Conservation (phyloP, 2,888 invertebrate species). For the Phyllotreta striolata region DNA sequence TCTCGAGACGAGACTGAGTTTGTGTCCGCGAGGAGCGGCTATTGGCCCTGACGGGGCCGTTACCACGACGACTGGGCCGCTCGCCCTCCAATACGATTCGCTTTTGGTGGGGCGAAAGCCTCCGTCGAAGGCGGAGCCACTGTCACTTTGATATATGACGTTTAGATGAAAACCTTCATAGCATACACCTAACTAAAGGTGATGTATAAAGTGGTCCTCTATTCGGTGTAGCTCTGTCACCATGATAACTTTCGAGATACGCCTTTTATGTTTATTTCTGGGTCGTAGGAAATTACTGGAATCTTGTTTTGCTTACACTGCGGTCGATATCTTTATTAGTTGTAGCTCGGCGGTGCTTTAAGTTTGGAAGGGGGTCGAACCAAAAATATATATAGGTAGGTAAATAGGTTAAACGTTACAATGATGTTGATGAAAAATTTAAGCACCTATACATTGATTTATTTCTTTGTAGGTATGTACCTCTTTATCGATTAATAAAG, state of each 20-base stretch:
- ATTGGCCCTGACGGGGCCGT: slow-evolving; percentile 58
- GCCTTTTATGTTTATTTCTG: slow-evolving; percentile 50
- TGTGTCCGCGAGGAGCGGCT: slow-evolving; percentile 47
- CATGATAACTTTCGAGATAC: slow-evolving; percentile 50
- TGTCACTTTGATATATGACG: slow-evolving; percentile 53
- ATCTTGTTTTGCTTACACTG: slow-evolving; percentile 42
- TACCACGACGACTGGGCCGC: slow-evolving; percentile 58
- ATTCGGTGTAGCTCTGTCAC: slow-evolving; percentile 49
- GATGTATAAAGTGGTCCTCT: slow-evolving; percentile 61
- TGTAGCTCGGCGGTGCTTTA: slow-evolving; percentile 20
- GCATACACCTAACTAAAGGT: slow-evolving; percentile 60
- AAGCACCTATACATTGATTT: too few species aligned
- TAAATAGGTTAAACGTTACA: slow-evolving; percentile 11
- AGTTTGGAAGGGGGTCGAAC: slow-evolving; percentile 16
- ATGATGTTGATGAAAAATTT: not conserved
- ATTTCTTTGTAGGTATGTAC: too few species aligned
- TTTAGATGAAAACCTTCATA: slow-evolving; percentile 54
- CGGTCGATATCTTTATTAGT: slow-evolving; percentile 36
- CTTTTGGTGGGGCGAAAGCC: slow-evolving; percentile 47
- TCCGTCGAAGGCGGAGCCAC: slow-evolving; percentile 49
- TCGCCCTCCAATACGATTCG: slow-evolving; percentile 54
- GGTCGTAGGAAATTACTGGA: slow-evolving; percentile 42
- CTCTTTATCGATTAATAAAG: too few species aligned
- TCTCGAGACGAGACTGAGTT: slow-evolving; percentile 54
- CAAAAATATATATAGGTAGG: slow-evolving; percentile 15